A percentile compares a stretch with the other conserved stretches of the same genome.
These are phyloP conservation scores for Sylvia borin DNA, from an alignment of 2,797 vertebrate genomes.

Conservation along the genomic window DNA sequence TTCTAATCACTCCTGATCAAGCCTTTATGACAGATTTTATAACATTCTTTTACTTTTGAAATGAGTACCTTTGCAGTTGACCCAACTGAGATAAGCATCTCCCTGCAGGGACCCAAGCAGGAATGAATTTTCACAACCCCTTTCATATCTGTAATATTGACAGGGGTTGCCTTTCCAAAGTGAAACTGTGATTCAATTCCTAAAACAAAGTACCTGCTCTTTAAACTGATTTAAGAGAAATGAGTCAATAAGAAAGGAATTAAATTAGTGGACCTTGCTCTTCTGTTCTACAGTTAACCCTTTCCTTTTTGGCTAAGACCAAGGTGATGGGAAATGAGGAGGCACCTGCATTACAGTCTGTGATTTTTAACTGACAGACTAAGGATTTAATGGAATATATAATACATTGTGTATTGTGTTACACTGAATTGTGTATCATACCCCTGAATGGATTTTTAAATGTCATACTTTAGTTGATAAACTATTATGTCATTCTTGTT, in stretches of 20 bases:
- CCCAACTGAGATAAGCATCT: neutral
- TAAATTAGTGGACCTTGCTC: neutral
- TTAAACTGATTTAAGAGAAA: neutral
- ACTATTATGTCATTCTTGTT: neutral
- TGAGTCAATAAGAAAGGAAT: neutral
- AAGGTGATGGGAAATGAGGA: neutral
- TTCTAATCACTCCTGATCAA: neutral
- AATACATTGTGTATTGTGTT: neutral
- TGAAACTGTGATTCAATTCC: neutral
- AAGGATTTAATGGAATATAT: neutral
- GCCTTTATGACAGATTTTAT: neutral
- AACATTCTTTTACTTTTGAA: neutral
- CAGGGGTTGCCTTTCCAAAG: neutral
- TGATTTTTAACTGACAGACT: neutral
- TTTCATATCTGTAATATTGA: neutral
- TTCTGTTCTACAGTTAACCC: neutral
- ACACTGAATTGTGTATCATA: neutral
- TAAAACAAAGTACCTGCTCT: neutral
- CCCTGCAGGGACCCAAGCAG: neutral
- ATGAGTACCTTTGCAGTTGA: neutral
- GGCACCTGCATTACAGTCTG: neutral
- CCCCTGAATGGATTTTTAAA: neutral
- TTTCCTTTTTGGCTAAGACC: neutral
- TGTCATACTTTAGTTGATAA: neutral
- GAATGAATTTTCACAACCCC: conserved; percentile 22